Conservation (phyloP, 2,888 invertebrate species). For the Theretra japonica region DNA sequence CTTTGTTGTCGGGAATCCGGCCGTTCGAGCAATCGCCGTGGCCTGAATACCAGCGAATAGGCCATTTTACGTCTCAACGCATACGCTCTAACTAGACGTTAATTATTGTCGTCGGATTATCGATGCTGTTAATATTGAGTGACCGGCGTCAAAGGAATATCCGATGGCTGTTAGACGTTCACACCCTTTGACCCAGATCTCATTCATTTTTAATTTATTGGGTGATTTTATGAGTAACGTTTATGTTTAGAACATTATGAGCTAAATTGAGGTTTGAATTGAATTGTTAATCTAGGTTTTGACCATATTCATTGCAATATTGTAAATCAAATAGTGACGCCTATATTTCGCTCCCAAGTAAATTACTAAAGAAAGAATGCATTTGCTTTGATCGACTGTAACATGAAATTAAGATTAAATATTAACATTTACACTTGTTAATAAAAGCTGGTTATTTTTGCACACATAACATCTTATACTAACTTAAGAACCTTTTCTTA, state of each 20-base stretch:
- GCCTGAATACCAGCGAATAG: conserved; percentile 64
- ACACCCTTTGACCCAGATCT: background rate
- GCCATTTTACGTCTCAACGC: conserved; percentile 51
- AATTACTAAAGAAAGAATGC: no score
- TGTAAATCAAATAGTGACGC: no score
- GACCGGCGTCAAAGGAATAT: background rate
- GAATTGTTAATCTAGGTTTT: no score
- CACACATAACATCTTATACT: no score
- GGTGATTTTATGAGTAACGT: background rate
- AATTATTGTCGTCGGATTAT: conserved; percentile 16
- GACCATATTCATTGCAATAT: no score
- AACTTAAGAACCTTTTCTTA: no score
- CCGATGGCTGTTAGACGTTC: background rate
- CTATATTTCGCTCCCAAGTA: no score
- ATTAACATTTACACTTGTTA: no score
- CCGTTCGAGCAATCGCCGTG: conserved; percentile 69
- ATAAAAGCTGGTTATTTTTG: no score
- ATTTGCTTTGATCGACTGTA: no score
- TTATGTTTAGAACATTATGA: background rate
- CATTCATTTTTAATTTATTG: background rate
- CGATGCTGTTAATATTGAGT: conserved; percentile 11
- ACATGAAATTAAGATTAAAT: no score
- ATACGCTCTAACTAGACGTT: conserved; percentile 26
- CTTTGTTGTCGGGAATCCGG: conserved; percentile 65
- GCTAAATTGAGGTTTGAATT: background rate